A percentile compares a stretch with the other conserved stretches of the same genome.
Conservation (phyloP, 2,888 invertebrate genomes). For the Holacanthella duospinosa region DNA sequence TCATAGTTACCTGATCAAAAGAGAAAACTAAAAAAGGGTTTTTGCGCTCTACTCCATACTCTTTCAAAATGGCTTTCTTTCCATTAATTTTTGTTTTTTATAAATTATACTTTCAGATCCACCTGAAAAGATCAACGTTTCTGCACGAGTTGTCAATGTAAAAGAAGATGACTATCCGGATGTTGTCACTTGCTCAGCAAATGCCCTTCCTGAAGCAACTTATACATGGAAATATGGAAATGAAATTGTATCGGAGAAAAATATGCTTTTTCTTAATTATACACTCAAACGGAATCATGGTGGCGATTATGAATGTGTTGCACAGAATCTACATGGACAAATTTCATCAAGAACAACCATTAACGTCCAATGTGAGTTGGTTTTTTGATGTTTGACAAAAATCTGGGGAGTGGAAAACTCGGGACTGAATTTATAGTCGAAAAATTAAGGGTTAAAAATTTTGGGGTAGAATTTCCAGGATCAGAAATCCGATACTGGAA, state of each 20-base stretch:
- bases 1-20: not conserved
- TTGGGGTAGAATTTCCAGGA: too few species aligned
- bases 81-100: not conserved
- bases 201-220: constrained; percentile 54
- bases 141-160: constrained; percentile 43
- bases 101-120: constrained; percentile 49
- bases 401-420: not conserved
- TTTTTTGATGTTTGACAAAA: too few species aligned
- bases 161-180: constrained; percentile 48
- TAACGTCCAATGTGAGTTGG: constrained; percentile 71
- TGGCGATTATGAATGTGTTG: constrained; percentile 63
- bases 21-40: not conserved
- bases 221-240: constrained; percentile 62
- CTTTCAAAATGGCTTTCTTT: not conserved
- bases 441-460: too few species aligned
- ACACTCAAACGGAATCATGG: constrained; percentile 58
- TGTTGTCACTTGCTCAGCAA: constrained; percentile 50
- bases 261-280: constrained; percentile 53
- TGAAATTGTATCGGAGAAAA: constrained; percentile 45
- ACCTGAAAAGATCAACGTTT: constrained; percentile 74
- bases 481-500: too few species aligned
- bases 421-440: not conserved
- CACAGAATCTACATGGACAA: constrained; percentile 61
- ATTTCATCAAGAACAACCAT: constrained; percentile 57
- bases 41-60: not conserved